Percentiles rank a stretch among this genome's conserved stretches.
Evolutionary conservation across 92 coral and sea anemone species (phyloP).

Genomic region (Zoanthus sansibaricus): DNA sequence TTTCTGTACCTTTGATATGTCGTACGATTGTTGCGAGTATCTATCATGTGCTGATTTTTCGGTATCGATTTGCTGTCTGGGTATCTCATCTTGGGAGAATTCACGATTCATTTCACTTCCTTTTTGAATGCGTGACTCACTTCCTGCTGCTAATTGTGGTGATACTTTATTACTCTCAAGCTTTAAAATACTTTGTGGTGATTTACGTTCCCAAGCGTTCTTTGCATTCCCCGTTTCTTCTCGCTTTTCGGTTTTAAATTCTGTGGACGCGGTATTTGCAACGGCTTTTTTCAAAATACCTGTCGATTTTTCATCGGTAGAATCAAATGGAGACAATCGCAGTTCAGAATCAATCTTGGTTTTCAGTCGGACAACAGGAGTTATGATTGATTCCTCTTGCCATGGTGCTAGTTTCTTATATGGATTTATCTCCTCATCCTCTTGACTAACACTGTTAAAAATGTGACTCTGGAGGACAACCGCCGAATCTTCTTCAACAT

Average conservation of each 20-base stretch:
- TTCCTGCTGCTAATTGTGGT: background rate
- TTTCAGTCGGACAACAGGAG: background rate
- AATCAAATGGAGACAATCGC: constrained; percentile 29
- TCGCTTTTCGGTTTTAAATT: background rate
- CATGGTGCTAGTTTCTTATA: constrained; percentile 25
- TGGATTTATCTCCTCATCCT: background rate
- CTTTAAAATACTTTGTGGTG: background rate
- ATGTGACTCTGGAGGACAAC: background rate
- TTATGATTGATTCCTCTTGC: constrained; percentile 7
- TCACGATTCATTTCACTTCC: background rate
- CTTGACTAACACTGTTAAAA: background rate
- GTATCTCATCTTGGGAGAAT: background rate
- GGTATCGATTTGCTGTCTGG: background rate
- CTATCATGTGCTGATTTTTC: background rate
- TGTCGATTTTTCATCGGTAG: background rate
- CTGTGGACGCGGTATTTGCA: background rate
- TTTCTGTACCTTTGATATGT: background rate
- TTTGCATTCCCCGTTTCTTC: background rate
- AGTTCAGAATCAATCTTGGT: background rate
- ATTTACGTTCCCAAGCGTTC: background rate
- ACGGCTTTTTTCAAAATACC: background rate
- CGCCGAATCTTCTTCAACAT: background rate
- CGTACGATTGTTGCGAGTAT: background rate
- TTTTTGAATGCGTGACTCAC: background rate
- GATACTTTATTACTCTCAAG: background rate